These are phyloP conservation scores for Vombatus ursinus DNA, from an alignment of 2,113 vertebrate genomes.

Conservation along the genomic window DNA sequence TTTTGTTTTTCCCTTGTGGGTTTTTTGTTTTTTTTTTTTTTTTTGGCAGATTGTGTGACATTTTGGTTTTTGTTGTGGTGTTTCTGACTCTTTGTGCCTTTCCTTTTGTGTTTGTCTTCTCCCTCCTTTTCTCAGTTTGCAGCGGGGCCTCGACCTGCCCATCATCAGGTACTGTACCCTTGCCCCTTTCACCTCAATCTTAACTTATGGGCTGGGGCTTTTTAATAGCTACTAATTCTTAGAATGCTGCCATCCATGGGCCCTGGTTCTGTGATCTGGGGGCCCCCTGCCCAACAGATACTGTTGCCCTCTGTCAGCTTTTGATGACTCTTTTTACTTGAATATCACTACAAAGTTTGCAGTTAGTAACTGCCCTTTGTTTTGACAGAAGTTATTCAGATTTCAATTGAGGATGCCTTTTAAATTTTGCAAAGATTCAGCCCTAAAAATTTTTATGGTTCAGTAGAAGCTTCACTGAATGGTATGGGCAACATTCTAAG, in stretches of 20 bases:
- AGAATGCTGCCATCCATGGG: slow-evolving; percentile 57
- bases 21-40: slow-evolving; percentile 78
- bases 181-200: slow-evolving; percentile 78
- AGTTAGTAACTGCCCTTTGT: rapidly evolving
- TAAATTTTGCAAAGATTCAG: slow-evolving; percentile 17
- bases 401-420: slow-evolving; percentile 28
- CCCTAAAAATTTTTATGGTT: neutral
- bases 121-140: slow-evolving; percentile 94
- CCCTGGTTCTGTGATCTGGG: neutral
- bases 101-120: slow-evolving; percentile 92
- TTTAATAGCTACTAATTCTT: slow-evolving; percentile 69
- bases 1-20: slow-evolving; percentile 72
- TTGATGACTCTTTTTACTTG: slow-evolving; percentile 14
- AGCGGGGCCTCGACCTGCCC: slow-evolving; percentile 97
- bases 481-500: slow-evolving; percentile 70
- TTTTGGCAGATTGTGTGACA: slow-evolving; percentile 85
- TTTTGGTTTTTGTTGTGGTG: slow-evolving; percentile 85
- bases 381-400: rapidly evolving
- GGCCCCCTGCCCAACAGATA: neutral
- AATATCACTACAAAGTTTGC: neutral
- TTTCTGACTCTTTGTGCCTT: slow-evolving; percentile 93
- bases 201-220: slow-evolving; percentile 73
- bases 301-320: slow-evolving; percentile 19
- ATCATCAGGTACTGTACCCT: slow-evolving; percentile 97
- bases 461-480: neutral